Evolutionary conservation across 2,888 invertebrate species (phyloP), one percentile per base, ranked within the genome.

Genomic region (Mesorhabditis sp.): DNA sequence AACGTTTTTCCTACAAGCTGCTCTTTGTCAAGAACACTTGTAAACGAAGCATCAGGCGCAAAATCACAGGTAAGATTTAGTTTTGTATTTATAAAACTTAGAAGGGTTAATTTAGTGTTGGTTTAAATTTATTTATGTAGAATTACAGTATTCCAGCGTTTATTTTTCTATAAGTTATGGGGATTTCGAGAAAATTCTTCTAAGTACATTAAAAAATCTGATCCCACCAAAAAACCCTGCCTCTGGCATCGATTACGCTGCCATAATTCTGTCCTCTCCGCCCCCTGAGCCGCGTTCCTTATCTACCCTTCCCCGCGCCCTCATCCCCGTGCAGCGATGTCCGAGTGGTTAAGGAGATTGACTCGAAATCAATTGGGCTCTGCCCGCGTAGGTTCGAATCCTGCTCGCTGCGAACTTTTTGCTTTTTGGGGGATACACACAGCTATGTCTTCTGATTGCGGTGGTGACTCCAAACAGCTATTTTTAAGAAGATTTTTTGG

Each of bases 341-440:
- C 74, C 74, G 74, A 74, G 72, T 70, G 74, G 70, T 74, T 74
- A 73, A 72, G 74, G 72, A 72, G 72, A 67, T 73, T 72, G 72
- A 74, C 69, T 73, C 58, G 72, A 71, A 73, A 71, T 71, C 74
- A 71, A 73, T 67, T 76, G 75, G 75, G 75, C 75, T 75, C 72
- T 75, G 75, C 76, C 76, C 76, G 76, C 76, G 76, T 76, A 76
- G 76, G 77, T 77, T 78, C 77, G 77, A 77, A 76, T 77, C 77
- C 76, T 76, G 76, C 76, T 67, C 72, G 66, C 73, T 76, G 76
- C 76, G 76, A 75, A 70, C 58, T 13, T 50, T 50, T 50, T 50
- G 7, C 10, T 50, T 50, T 50, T 50, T 50, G n/a, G n/a, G 28
- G 28, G 28, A 28, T 28, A 28, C 28, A 28, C 28, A 28, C 28